Percentiles rank a stretch among this genome's conserved stretches.
Conservation (phyloP, 2,888 invertebrate genomes). For the Andrena trimmerana region DNA sequence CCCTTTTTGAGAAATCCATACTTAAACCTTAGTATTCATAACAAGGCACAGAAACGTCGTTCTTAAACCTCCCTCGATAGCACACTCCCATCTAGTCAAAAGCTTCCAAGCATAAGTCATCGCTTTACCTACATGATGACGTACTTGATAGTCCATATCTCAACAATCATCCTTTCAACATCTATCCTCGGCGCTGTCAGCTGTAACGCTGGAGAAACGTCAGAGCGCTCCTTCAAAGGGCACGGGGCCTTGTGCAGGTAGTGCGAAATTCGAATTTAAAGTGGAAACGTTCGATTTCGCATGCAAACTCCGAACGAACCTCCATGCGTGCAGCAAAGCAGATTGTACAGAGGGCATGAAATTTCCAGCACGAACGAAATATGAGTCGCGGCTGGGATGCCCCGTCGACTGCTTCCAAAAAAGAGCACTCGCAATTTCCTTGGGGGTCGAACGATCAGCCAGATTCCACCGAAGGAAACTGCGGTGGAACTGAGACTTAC, state of each 20-base stretch:
- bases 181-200: neutral
- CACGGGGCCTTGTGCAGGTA: neutral
- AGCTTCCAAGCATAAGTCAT: too few relatives aligned
- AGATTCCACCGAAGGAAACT: slow-evolving; percentile 13
- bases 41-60: too few relatives aligned
- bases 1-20: too few relatives aligned
- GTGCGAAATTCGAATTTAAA: neutral
- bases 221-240: neutral
- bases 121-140: neutral
- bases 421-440: slow-evolving; percentile 28
- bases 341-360: neutral
- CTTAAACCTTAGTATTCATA: too few relatives aligned
- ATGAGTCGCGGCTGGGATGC: neutral
- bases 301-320: neutral
- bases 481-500: slow-evolving; percentile 33
- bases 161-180: neutral
- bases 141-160: neutral
- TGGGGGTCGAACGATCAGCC: slow-evolving; percentile 12
- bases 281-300: neutral
- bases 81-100: too few relatives aligned
- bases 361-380: slow-evolving; percentile 14
- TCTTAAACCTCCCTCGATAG: too few relatives aligned
- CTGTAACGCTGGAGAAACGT: neutral
- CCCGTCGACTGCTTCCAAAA: slow-evolving; percentile 26
- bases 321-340: neutral